Base-by-base conservation (phyloP, 2,113 vertebrate species). In the Ophiodon elongatus region DNA sequence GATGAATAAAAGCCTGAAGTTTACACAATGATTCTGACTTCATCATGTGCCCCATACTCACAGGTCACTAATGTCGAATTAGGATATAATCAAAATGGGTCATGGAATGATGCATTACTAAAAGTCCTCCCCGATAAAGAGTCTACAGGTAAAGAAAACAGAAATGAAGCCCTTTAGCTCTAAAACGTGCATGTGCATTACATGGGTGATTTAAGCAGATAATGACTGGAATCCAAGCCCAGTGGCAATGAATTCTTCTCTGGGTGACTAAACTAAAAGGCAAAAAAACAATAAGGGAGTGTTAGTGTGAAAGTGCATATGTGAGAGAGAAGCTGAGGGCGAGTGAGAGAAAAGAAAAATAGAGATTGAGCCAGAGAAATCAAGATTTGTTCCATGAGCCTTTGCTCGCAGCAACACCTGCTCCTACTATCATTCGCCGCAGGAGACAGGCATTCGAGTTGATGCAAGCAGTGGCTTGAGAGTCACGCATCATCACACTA, bases 391-490 rank as follows among this genome's bases (percentile, higher is more conserved):
- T 67, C 80, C 45, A 75, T 66, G 43, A 80, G 74, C 73, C 86
- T 90, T 69, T 76, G 69, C 90, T 88, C 86, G 77, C 83, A 85
- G 57, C 29, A 92, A 91, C 92, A 95, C 90, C 94, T 95, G 94
- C 90, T 85, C 77, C 71, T 76, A 65, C 77, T 79, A 68, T 73
- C 52, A 73, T 59, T 88, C 8, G 79, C 93, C 84, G 50, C 70
- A 72, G 91, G 94, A 89, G 71, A 91, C 73, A 91, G 54, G 81
- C 75, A 65, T 84, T 82, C 91, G 52, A 92, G 94, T 92, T 83
- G 73, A 87, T 84, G 84, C 94, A 96, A 79, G 94, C 72, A 85
- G 69, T 60, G 37, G 60, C 54, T 84, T 79, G 77, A 79, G 80
- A 83, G 77, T 74, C 77, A 73, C 15, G 39, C 65, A 81, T 68